phyloP scores from a whole-genome alignment of 2,888 invertebrate genomes.

The Hyposoter dolosus region DNA sequence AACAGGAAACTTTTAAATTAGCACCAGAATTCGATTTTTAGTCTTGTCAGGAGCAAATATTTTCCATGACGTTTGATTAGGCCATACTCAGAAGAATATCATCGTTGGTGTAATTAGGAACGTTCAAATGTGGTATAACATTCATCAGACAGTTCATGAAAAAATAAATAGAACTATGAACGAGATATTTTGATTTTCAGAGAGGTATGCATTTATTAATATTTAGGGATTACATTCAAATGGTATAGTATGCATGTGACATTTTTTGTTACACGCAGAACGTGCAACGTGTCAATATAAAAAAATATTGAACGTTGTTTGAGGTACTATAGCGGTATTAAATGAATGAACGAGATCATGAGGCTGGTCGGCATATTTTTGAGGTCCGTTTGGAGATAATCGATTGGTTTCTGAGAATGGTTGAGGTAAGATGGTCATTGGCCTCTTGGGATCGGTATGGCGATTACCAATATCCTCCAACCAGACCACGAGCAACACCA shows the following conservation, averaged over 20 bases:
- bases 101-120: not conserved
- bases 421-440: slow-evolving; percentile 50
- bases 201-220: slow-evolving; percentile 79
- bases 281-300: slow-evolving; percentile 57
- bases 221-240: slow-evolving; percentile 59
- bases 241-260: slow-evolving; percentile 70
- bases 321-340: slow-evolving; percentile 81
- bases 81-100: not conserved
- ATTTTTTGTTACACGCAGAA: slow-evolving; percentile 74
- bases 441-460: not conserved
- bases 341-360: slow-evolving; percentile 78
- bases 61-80: not conserved
- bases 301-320: slow-evolving; percentile 61
- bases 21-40: slow-evolving; percentile 1
- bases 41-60: not conserved
- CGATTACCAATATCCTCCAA: slow-evolving; percentile 76
- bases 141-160: not conserved
- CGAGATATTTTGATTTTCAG: slow-evolving; percentile 48
- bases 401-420: slow-evolving; percentile 48
- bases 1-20: not conserved
- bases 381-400: slow-evolving; percentile 71
- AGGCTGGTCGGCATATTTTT: slow-evolving; percentile 70
- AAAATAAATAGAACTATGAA: not conserved
- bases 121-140: not conserved
- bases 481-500: slow-evolving; percentile 75